Percentiles rank a stretch among this genome's conserved stretches.
These are phyloP conservation scores for Erebia ligea DNA, from an alignment of 2,888 invertebrate genomes.

Conservation along the genomic window DNA sequence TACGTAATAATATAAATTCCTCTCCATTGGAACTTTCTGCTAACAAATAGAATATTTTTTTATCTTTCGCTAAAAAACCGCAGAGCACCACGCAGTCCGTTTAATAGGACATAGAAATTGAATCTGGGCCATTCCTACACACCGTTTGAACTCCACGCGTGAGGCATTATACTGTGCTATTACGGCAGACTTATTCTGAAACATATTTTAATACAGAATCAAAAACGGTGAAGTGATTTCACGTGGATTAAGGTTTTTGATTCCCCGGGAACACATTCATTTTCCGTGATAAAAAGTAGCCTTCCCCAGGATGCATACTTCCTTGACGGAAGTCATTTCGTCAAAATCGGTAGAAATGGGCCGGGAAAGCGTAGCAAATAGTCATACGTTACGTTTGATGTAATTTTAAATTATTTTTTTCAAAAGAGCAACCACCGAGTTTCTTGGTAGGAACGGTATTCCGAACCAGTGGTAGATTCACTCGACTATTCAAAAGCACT, in stretches of 20 bases:
- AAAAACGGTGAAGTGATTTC: no score
- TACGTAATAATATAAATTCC: not conserved
- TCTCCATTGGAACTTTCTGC: not conserved
- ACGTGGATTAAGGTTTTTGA: no score
- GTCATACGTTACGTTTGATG: no score
- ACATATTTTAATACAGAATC: not conserved
- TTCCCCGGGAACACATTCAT: no score
- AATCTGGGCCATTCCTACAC: conserved; percentile 34
- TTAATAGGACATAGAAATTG: conserved; percentile 36
- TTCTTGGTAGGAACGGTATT: no score
- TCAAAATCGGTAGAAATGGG: no score
- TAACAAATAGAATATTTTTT: conserved; percentile 3
- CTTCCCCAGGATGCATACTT: no score
- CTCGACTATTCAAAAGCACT: no score
- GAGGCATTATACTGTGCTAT: conserved; percentile 25
- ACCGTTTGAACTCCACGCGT: conserved; percentile 33
- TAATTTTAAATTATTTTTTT: not conserved
- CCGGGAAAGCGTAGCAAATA: no score
- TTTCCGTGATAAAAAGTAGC: not conserved
- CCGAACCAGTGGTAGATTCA: no score
- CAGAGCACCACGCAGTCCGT: conserved; percentile 29
- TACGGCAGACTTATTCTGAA: conserved; percentile 8
- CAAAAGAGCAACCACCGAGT: no score
- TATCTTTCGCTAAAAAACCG: conserved; percentile 22
- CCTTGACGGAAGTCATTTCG: no score